Base-by-base conservation (phyloP, 2,888 invertebrate species). In the Unio pictorum region DNA sequence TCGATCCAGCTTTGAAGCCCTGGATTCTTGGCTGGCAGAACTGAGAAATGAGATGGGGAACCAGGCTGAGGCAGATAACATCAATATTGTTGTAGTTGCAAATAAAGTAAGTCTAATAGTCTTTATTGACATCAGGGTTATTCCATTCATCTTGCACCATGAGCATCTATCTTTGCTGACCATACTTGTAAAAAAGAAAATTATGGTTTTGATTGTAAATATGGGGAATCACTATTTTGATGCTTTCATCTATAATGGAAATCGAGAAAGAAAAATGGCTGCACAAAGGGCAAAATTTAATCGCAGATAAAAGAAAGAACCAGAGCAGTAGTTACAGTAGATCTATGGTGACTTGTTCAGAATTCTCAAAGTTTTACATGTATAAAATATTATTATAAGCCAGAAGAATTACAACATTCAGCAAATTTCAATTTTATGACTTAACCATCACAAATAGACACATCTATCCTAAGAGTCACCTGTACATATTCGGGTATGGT, bases 11-110 rank as follows among this genome's bases (percentile, higher is more conserved):
- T 91, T 91, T 80, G 89, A 89, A 65, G 82, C 89, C 5, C 80
- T 91, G 20, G 90, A 91, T 34, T 74, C 79, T 58, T 91, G 91
- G 91, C 68, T 91, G 62, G 74, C 81, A 34, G 91, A 91, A 75
- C 87, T 91, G 83, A 86, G 83, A 66, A 81, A 79, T 67, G 90
- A 90, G 66, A 82, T 90, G 4, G 86, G 84, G 20, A 86, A 84
- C 71, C 81, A 82, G 61, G 62, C 80, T 6, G 89, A 89, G 45
- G 77, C 87, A 58, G 88, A 89, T 64, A 89, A 87, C 75, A 83
- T 89, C 20, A 84, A 86, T 26, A 83, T 89, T 34, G 86, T 89
- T 76, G 88, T 90, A 1, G 90, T 90, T 84, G 90, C 87, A 17
- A 90, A 90, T 71, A 90, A 90, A 85, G 89, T 90, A 69, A 74